Conservation (phyloP, 2,113 vertebrate species). For the Aptenodytes patagonicus region DNA sequence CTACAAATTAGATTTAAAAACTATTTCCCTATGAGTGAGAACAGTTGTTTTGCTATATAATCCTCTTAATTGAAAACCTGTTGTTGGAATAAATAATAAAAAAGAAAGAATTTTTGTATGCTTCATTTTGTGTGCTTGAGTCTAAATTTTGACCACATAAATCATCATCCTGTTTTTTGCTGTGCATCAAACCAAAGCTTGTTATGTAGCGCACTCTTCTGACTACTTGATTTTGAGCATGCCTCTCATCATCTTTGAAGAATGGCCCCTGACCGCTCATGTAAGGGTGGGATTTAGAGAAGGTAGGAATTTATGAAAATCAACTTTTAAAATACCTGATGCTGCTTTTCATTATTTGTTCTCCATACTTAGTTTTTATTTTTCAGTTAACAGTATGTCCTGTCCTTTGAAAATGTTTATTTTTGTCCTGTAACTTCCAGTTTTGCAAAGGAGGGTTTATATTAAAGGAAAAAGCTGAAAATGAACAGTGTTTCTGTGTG, state of each 20-base stretch:
- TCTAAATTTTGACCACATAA: background rate
- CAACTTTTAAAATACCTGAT: background rate
- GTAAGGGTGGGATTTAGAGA: background rate
- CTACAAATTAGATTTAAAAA: background rate
- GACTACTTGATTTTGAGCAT: background rate
- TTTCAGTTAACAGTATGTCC: background rate
- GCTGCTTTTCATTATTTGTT: background rate
- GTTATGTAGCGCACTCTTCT: background rate
- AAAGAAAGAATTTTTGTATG: background rate
- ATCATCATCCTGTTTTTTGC: background rate
- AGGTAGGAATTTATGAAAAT: background rate
- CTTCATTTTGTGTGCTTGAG: background rate
- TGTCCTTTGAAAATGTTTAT: background rate
- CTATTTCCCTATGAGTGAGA: background rate
- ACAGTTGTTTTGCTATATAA: background rate
- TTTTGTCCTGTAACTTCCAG: background rate
- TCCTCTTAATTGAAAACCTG: background rate
- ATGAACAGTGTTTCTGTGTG: background rate
- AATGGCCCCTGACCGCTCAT: background rate
- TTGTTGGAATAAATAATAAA: background rate
- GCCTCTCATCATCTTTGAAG: background rate
- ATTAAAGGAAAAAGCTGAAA: background rate
- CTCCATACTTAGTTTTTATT: background rate
- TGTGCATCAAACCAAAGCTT: background rate
- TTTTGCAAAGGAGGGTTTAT: background rate